Evolutionary conservation across 2,888 invertebrate genomes (phyloP), one percentile per base, ranked within the genome.

Genomic region (Drosophila stalkeri): DNA sequence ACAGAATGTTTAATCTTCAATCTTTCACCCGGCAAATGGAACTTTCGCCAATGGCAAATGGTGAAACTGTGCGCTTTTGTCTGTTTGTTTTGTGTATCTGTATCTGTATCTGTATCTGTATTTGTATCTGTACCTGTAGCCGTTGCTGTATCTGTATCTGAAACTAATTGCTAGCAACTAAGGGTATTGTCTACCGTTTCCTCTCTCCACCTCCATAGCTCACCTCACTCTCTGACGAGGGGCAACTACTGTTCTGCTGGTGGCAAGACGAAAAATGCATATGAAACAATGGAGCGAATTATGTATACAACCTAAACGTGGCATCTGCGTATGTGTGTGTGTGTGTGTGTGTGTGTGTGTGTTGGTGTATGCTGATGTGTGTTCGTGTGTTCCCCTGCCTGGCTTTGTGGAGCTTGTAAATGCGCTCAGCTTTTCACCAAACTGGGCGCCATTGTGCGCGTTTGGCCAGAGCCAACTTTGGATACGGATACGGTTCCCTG

Each of bases 341-440:
- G 33, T 16, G 35, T 18, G 33, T 33, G 41, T 56, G 46, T 18
- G 12, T 39, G 35, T 47, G 23, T 47, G 49, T 68, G 46, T 47
- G 51, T 23, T 23, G 27, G 27, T 27, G 27, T 27, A 6, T 27
- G 27, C 27, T 27, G 4, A 27, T 66, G 41, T 60, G 47, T 64
- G 60, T 51, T n/a, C n/a, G 59, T 59, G 54, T 73, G 65, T 73
- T 44, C 60, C 44, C 63, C 39, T 52, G 52, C 52, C 55, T 46
- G 44, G 49, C 70, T 70, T 44, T 57, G 57, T 57, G 57, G 44
- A 33, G 70, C 75, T 62, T 72, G 73, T 79, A 81, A 80, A 80
- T 69, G 81, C 72, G 78, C 79, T 73, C 81, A 71, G 77, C 81
- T 81, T 81, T 81, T 81, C 81, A 79, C 77, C 77, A 69, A 81